Evolutionary conservation across 2,888 invertebrate genomes (phyloP), one percentile per base, ranked within the genome.

Genomic region (Erannis defoliaria): DNA sequence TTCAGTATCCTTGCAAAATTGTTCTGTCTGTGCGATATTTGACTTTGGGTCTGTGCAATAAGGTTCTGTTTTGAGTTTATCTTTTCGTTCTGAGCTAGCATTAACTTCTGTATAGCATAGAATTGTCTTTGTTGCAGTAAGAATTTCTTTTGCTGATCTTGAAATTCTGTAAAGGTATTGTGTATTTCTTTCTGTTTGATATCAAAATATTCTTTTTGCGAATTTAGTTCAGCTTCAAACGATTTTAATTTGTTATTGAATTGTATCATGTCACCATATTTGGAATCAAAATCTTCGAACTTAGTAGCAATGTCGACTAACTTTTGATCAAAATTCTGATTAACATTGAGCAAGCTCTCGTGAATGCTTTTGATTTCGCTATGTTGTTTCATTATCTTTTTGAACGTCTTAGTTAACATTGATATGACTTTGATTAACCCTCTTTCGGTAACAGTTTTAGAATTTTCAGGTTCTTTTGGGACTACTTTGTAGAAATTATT

Each of bases 301-400:
- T 87, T 89, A 0, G 62, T 72, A 0, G 73, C 76, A 0, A 88
- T 64, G 0, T 67, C 50, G 1, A 68, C 69, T 0, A 83, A 66
- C 26, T 81, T 86, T 67, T 81, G 82, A 2, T 74, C 67, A 35
- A 90, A 85, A 31, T 84, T 80, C 1, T 85, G 78, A 50, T 84
- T 85, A 0, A 86, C 65, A 5, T 71, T 74, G 0, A 74, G 71
- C 14, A 91, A 67, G 58, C 80, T 83, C 9, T 69, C 73, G 10
- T 90, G 84, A 29, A 89, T 87, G 1, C 72, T 67, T 72, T 86
- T 90, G 0, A 93, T 88, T 58, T 88, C 86, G 0, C 68, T 77
- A 18, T 91, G 90, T 55, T 93, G 90, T 56, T 80, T 89, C 79
- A 86, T 89, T 8, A 90, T 85, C 55, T 86, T 92, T 58, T 89